Percentiles rank a stretch among this genome's conserved stretches.
These are phyloP conservation scores for Ptyas mucosa DNA, from an alignment of 2,113 vertebrate species.

Conservation along the genomic window DNA sequence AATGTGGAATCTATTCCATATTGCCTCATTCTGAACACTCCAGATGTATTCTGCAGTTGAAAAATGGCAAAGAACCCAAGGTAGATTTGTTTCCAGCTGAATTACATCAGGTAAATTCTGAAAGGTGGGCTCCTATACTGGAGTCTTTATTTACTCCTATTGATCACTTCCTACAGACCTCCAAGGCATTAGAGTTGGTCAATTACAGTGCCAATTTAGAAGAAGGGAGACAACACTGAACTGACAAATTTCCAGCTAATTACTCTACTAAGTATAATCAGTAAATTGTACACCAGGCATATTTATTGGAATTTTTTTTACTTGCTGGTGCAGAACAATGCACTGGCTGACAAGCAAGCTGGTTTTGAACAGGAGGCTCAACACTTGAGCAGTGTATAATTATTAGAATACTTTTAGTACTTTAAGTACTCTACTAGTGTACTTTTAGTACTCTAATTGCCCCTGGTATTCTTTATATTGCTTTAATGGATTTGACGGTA, in stretches of 20 bases:
- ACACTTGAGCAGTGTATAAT: background rate
- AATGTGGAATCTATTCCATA: background rate
- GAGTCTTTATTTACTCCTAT: background rate
- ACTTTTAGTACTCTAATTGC: background rate
- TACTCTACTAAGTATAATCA: background rate
- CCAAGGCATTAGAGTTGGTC: background rate
- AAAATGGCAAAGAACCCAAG: background rate
- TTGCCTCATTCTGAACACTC: background rate
- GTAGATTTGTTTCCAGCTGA: background rate
- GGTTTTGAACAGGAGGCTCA: background rate
- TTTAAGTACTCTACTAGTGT: background rate
- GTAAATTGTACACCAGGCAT: background rate
- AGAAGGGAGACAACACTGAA: background rate
- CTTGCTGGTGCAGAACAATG: background rate
- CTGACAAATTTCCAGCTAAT: background rate
- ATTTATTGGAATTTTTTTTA: background rate
- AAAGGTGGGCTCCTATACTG: background rate
- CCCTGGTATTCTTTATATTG: background rate
- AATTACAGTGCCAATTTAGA: background rate
- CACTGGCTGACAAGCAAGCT: background rate
- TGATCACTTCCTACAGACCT: background rate
- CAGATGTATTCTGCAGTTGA: background rate
- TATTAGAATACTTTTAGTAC: background rate
- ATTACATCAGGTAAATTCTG: background rate
- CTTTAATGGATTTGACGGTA: background rate